A percentile compares a stretch with the other conserved stretches of the same genome.
Conservation (phyloP, 1,140 invertebrate species). For the Pachypsylla venusta region DNA sequence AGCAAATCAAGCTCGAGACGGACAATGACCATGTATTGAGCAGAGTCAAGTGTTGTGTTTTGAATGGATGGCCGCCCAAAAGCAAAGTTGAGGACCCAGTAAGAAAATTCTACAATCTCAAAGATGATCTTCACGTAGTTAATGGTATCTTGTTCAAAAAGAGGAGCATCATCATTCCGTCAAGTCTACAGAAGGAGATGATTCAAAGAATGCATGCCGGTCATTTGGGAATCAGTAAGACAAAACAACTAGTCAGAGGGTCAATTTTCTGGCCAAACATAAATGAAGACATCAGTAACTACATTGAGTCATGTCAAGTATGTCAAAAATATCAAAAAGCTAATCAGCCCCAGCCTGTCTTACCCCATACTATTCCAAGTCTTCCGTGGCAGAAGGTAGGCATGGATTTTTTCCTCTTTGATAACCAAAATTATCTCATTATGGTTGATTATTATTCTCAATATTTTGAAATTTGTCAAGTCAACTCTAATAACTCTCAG, state of each 20-base stretch:
- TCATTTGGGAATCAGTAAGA: slow-evolving; percentile 33
- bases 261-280: slow-evolving; percentile 34
- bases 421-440: not conserved
- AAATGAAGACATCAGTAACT: slow-evolving; percentile 29
- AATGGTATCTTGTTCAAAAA: slow-evolving; percentile 29
- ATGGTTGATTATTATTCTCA: slow-evolving; percentile 12
- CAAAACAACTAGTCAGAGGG: slow-evolving; percentile 28
- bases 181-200: slow-evolving; percentile 26
- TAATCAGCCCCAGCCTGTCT: not conserved
- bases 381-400: not conserved
- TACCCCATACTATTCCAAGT: not conserved
- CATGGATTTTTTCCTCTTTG: not conserved
- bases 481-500: not conserved
- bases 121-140: slow-evolving; percentile 26
- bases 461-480: slow-evolving; percentile 7
- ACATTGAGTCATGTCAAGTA: not conserved
- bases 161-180: slow-evolving; percentile 29
- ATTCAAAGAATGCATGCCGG: slow-evolving; percentile 30
- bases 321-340: not conserved
- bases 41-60: slow-evolving; percentile 9
- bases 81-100: slow-evolving; percentile 19
- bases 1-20: slow-evolving; percentile 24
- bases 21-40: slow-evolving; percentile 23
- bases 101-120: slow-evolving; percentile 26
- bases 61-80: slow-evolving; percentile 23